A percentile compares a stretch with the other conserved stretches of the same genome.
Evolutionary conservation across 2,888 invertebrate genomes (phyloP).

Genomic region (Suillia variegata): DNA sequence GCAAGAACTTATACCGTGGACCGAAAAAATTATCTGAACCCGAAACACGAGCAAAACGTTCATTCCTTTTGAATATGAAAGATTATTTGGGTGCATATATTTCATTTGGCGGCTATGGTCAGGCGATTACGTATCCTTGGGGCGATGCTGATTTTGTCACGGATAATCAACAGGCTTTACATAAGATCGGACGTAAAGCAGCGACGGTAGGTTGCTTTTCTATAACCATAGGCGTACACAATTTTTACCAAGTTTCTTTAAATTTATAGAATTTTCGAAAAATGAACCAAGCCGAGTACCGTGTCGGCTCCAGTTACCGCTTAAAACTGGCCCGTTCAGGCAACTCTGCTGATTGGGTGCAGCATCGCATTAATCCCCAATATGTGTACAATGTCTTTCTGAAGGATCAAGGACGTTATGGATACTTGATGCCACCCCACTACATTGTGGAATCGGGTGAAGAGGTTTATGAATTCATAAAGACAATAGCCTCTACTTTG

Average conservation of each 20-base stretch:
- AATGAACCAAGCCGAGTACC: slow-evolving; percentile 52
- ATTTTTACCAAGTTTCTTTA: no score
- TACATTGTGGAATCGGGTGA: slow-evolving; percentile 57
- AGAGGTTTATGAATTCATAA: slow-evolving; percentile 52
- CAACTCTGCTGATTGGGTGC: slow-evolving; percentile 57
- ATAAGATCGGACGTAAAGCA: slow-evolving; percentile 44
- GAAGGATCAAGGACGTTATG: slow-evolving; percentile 58
- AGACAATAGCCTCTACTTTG: slow-evolving; percentile 47
- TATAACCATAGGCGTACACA: no score
- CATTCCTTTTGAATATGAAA: slow-evolving; percentile 60
- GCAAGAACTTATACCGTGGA: slow-evolving; percentile 81
- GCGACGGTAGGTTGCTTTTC: slow-evolving; percentile 34
- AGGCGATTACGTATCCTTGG: slow-evolving; percentile 62
- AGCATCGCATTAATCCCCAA: slow-evolving; percentile 46
- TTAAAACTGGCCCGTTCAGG: slow-evolving; percentile 52
- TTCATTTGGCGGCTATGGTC: slow-evolving; percentile 61
- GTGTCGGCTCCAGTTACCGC: slow-evolving; percentile 50
- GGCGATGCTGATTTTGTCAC: slow-evolving; percentile 57
- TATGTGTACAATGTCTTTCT: slow-evolving; percentile 53
- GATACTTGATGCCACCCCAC: slow-evolving; percentile 53
- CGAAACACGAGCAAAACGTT: slow-evolving; percentile 72
- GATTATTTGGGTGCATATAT: slow-evolving; percentile 49
- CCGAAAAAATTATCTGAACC: slow-evolving; percentile 82
- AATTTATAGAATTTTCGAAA: slow-evolving; percentile 43
- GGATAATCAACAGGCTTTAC: slow-evolving; percentile 45